Evolutionary conservation across 92 coral and sea anemone species (phyloP), one percentile per base, ranked within the genome.

Genomic region (Parazoanthus atlanticus): DNA sequence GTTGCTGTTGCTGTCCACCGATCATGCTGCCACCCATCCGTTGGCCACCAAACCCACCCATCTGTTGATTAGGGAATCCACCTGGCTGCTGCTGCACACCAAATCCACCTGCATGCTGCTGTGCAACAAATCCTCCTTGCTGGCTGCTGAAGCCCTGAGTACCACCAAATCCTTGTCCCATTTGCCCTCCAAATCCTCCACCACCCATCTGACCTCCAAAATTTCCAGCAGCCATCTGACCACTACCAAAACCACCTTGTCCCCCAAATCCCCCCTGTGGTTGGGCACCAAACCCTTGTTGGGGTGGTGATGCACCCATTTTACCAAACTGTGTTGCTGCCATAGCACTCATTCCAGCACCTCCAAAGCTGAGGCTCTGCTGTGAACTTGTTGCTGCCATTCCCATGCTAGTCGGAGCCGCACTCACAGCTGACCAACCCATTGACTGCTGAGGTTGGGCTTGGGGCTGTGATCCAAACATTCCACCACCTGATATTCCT

Each of bases 281-380:
- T 58, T 88, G 89, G 58, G 56, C 65, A 40, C 78, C 87, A 69
- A 84, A 84, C 19, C 88, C 85, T 34, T 86, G 93, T 76, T 85
- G 91, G 40, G 89, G 93, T 25, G 82, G 93, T 74, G 85, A 85
- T 61, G 91, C 95, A 26, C 95, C 95, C 96, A 94, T 85, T 92
- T 97, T 97, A 71, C 98, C 95, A 88, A 95, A 97, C 91, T 97
- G 99, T 29, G 91, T 89, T 47, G 94, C 95, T n/a, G 99, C 99
- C 98, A 97, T 90, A 3, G 93, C 98, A 21, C 95, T 90, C 96
- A 93, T 92, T 26, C 99, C 99, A 70, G 99, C 99, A 69, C 97
- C 98, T 43, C 96, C 98, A 89, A 97, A 90, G 89, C 94, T 94
- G 34, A 95, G 92, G 75, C 88, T 93, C 88, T 97, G 99, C 72